Evolutionary conservation across 2,113 vertebrate genomes (phyloP).

Genomic region (Leucoraja erinaceus): DNA sequence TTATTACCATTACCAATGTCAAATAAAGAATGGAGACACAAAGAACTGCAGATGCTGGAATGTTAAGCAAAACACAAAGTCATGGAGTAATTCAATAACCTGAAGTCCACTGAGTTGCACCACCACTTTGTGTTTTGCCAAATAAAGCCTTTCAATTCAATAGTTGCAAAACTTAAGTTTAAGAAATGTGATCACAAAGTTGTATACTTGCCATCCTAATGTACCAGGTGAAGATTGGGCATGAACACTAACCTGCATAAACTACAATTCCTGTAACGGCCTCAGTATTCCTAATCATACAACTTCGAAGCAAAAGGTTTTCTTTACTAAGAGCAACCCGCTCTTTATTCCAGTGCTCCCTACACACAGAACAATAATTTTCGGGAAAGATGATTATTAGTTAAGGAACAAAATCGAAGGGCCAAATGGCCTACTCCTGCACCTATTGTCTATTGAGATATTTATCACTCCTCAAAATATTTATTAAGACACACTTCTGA

Average conservation of each 20-base stretch:
- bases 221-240: not conserved
- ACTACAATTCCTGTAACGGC: slow-evolving; percentile 85
- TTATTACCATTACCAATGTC: not conserved
- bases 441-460: no score
- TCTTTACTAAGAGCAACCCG: slow-evolving; percentile 75
- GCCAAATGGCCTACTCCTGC: no score
- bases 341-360: slow-evolving; percentile 68
- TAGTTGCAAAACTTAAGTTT: not conserved
- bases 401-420: not conserved
- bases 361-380: slow-evolving; percentile 46
- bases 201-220: not conserved
- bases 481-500: not conserved
- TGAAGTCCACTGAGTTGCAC: no score
- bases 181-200: not conserved
- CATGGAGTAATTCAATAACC: no score
- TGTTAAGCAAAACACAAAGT: no score
- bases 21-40: not conserved
- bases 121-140: no score
- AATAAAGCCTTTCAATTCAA: not conserved
- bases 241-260: slow-evolving; percentile 75
- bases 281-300: slow-evolving; percentile 83
- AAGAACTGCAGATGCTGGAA: no score
- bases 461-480: not conserved
- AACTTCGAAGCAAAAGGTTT: slow-evolving; percentile 83
- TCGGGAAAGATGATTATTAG: not conserved